Percentiles rank a stretch among this genome's conserved stretches.
These are phyloP conservation scores for Dysidea cf. avara DNA, from an alignment of 37 sponge, comb jelly and placozoan species.

Conservation along the genomic window DNA sequence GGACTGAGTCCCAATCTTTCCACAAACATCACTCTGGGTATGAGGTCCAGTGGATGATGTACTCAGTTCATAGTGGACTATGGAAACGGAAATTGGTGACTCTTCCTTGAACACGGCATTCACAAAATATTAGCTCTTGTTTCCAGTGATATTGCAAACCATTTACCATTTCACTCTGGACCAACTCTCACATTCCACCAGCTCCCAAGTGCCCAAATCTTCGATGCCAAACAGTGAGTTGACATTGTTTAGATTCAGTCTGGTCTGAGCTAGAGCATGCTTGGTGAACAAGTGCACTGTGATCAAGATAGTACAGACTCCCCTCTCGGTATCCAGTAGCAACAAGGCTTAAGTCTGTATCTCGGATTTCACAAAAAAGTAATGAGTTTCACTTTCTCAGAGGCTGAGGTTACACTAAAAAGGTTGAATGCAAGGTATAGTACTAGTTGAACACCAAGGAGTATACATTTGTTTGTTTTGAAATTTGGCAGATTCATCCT, in stretches of 20 bases:
- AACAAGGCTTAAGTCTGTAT: background rate
- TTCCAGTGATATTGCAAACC: constrained; percentile 1
- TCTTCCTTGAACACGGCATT: constrained; percentile 7
- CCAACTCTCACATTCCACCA: background rate
- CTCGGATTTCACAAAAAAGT: background rate
- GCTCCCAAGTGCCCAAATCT: constrained; percentile 8
- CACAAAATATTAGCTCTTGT: constrained; percentile 1
- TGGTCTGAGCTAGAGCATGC: too few species aligned
- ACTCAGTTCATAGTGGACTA: background rate
- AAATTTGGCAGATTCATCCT: too few species aligned
- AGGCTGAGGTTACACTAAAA: too few species aligned
- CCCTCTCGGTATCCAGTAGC: constrained; percentile 1
- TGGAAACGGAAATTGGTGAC: background rate
- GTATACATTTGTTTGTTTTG: too few species aligned
- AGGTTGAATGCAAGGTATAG: too few species aligned
- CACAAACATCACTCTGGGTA: constrained; percentile 1
- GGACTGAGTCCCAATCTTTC: constrained; percentile 1
- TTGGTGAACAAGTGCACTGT: background rate
- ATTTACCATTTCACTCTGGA: background rate
- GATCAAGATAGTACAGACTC: constrained; percentile 17
- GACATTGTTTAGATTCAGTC: too few species aligned
- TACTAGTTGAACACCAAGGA: too few species aligned
- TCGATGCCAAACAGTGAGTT: constrained; percentile 16
- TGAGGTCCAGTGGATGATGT: background rate
- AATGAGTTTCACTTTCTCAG: too few species aligned